Percentiles rank a stretch among this genome's conserved stretches.
These are phyloP conservation scores for Stenotaenia linearis DNA, from an alignment of 2,888 invertebrate species.

Conservation along the genomic window DNA sequence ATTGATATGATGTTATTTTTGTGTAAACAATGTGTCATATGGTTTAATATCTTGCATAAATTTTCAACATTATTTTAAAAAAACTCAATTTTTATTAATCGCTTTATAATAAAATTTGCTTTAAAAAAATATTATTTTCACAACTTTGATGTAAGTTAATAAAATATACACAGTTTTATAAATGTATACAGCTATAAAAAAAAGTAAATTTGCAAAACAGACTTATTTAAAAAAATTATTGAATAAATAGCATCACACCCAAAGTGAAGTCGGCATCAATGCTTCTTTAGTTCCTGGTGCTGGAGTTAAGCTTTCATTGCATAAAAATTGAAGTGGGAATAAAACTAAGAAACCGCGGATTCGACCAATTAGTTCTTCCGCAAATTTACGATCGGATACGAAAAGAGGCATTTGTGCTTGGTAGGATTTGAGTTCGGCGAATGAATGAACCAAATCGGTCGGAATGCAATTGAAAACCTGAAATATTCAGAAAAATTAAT, in stretches of 20 bases:
- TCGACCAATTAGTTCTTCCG: conserved; percentile 59
- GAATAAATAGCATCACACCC: conserved; percentile 65
- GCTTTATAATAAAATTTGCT: neutral
- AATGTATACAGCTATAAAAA: neutral
- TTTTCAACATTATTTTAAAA: neutral
- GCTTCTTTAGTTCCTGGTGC: conserved; percentile 78
- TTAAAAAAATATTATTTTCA: no score
- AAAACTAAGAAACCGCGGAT: conserved; percentile 73
- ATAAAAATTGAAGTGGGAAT: conserved; percentile 82
- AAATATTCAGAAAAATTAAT: no score
- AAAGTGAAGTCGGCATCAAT: conserved; percentile 83
- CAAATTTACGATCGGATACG: conserved; percentile 64
- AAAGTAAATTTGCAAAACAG: neutral
- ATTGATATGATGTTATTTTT: no score
- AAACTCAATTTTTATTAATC: neutral
- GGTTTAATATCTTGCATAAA: neutral
- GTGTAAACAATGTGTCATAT: no score
- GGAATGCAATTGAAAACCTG: conserved; percentile 86
- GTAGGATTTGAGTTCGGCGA: conserved; percentile 68
- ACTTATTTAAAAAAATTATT: no score
- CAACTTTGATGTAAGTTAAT: no score
- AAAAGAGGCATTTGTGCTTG: conserved; percentile 67
- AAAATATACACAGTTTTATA: neutral
- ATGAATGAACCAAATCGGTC: conserved; percentile 71
- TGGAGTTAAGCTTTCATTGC: conserved; percentile 77